Percentiles rank a stretch among this genome's conserved stretches.
Conservation (phyloP, 1,140 invertebrate species). For the Heliconius eleuchia region DNA sequence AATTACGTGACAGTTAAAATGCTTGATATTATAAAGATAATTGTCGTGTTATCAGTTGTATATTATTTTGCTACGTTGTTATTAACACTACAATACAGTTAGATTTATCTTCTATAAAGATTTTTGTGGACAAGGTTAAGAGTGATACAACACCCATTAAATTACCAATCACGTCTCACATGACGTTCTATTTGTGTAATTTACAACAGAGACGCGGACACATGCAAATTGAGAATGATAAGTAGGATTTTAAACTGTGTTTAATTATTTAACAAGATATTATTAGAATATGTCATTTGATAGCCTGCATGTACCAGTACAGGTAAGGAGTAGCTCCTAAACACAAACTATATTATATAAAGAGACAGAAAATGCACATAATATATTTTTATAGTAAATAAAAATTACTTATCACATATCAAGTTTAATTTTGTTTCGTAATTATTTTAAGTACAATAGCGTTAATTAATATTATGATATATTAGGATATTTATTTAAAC, state of each 20-base stretch:
- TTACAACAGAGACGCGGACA: constrained; percentile 7
- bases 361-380: too few relatives aligned
- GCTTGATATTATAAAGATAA: neutral
- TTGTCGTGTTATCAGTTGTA: neutral
- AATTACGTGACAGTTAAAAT: neutral
- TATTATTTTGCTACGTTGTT: too few relatives aligned
- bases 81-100: neutral
- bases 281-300: neutral
- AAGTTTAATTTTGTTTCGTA: too few relatives aligned
- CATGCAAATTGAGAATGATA: neutral
- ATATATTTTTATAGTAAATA: too few relatives aligned
- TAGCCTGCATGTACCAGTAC: neutral
- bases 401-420: too few relatives aligned
- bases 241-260: neutral
- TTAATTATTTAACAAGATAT: neutral
- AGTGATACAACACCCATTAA: neutral
- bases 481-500: too few relatives aligned
- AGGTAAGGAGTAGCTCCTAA: too few relatives aligned
- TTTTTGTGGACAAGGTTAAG: neutral
- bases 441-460: too few relatives aligned
- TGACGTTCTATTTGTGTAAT: constrained; percentile 17
- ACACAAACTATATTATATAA: too few relatives aligned
- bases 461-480: too few relatives aligned
- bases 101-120: neutral
- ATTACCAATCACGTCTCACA: constrained; percentile 3